Evolutionary conservation across 2,888 invertebrate species (phyloP).

Genomic region (Mimas tiliae): DNA sequence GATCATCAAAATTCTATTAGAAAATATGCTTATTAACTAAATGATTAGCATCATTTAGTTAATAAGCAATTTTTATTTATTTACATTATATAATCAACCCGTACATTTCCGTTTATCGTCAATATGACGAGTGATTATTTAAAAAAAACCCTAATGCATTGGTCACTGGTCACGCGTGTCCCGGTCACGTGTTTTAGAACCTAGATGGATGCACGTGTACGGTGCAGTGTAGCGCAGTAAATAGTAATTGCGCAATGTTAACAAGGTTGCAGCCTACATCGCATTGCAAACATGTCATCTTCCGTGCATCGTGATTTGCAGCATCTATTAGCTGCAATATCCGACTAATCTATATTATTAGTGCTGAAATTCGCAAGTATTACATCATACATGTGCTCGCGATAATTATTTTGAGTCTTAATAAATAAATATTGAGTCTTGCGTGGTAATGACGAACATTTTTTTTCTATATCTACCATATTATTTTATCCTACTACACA

Average conservation of each 20-base stretch:
- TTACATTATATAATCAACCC: background rate
- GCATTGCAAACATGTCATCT: conserved; percentile 42
- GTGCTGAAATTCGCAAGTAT: background rate
- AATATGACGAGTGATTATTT: conserved; percentile 35
- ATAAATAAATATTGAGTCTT: too few relatives aligned
- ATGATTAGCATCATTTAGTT: background rate
- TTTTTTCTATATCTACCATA: too few relatives aligned
- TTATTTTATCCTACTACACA: too few relatives aligned
- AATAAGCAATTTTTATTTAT: background rate
- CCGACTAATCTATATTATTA: background rate
- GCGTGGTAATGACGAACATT: too few relatives aligned
- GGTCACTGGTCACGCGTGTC: conserved; percentile 57
- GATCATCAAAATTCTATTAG: background rate
- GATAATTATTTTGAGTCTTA: too few relatives aligned
- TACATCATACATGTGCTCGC: background rate
- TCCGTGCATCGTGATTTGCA: conserved; percentile 46
- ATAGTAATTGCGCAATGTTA: conserved; percentile 68
- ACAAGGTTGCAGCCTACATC: conserved; percentile 50
- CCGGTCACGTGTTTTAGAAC: conserved; percentile 55
- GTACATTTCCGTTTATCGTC: background rate
- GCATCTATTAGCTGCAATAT: conserved; percentile 6
- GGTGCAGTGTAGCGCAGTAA: conserved; percentile 55
- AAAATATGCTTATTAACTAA: background rate
- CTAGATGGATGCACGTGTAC: conserved; percentile 58
- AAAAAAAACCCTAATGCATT: conserved; percentile 47